These are phyloP conservation scores for Pterobdella sp. DNA, from an alignment of 2,888 invertebrate genomes.

Conservation along the genomic window DNA sequence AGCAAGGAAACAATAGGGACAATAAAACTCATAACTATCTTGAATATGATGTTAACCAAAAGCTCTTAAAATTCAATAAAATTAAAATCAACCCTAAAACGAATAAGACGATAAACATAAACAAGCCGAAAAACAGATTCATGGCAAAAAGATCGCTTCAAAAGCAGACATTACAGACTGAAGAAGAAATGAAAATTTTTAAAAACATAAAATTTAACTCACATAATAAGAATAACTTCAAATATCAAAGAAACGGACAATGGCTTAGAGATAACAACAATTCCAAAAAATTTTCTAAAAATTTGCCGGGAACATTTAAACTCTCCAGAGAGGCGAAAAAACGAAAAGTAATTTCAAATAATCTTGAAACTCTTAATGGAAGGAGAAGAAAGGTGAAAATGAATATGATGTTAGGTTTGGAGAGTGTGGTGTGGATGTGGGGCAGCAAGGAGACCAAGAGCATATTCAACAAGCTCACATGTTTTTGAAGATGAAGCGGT, in stretches of 20 bases:
- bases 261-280: not conserved
- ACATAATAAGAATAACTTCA: not conserved
- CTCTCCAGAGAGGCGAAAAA: no score
- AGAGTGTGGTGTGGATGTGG: conserved; percentile 12
- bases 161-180: not conserved
- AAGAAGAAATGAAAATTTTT: not conserved
- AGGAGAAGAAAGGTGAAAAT: conserved; percentile 9
- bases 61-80: not conserved
- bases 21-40: not conserved
- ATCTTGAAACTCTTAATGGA: not conserved
- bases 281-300: not conserved
- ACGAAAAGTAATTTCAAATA: not conserved
- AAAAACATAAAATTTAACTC: not conserved
- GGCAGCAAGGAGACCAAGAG: conserved; percentile 18
- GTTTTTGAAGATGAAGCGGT: conserved; percentile 19
- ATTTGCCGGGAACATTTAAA: no score
- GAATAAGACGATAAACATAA: not conserved
- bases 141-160: no score
- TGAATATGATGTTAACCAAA: not conserved
- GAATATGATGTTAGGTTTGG: not conserved
- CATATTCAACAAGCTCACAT: conserved; percentile 20
- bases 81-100: not conserved
- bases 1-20: not conserved
- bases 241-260: not conserved
- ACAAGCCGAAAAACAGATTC: no score